Evolutionary conservation across 2,113 vertebrate genomes (phyloP).

Genomic region (Triplophysa tibetana): DNA sequence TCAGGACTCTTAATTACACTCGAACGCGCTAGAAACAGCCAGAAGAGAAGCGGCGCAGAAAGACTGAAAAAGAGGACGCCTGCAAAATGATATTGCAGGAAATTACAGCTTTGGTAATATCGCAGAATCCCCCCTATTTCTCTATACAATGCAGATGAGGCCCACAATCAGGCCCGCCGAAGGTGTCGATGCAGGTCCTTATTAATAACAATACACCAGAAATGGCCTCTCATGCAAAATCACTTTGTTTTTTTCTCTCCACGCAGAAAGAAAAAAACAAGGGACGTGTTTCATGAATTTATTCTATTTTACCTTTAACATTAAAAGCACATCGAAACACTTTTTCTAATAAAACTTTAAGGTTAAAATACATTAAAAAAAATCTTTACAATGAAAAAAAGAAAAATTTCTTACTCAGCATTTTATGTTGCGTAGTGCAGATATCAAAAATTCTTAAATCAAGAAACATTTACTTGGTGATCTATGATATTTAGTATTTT

Average conservation of each 20-base stretch:
- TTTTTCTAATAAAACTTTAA: neutral
- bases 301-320: neutral
- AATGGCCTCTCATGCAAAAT: constrained; percentile 49
- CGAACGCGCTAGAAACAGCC: constrained; percentile 92
- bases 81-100: constrained; percentile 89
- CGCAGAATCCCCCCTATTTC: constrained; percentile 78
- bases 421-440: too few relatives aligned
- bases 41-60: constrained; percentile 76
- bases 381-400: too few relatives aligned
- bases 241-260: constrained; percentile 5
- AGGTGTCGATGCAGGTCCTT: constrained; percentile 82
- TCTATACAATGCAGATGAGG: constrained; percentile 81
- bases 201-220: constrained; percentile 67
- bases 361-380: neutral
- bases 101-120: constrained; percentile 94
- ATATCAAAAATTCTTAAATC: too few relatives aligned
- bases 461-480: too few relatives aligned
- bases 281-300: constrained; percentile 33
- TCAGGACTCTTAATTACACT: constrained; percentile 96
- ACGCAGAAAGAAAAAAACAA: constrained; percentile 8
- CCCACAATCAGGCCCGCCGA: constrained; percentile 74
- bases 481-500: too few relatives aligned
- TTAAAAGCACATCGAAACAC: neutral
- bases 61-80: constrained; percentile 80
- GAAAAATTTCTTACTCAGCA: too few relatives aligned